Base-by-base conservation (phyloP, 2,888 invertebrate genomes). In the Parapristionchus giblindavisi region DNA sequence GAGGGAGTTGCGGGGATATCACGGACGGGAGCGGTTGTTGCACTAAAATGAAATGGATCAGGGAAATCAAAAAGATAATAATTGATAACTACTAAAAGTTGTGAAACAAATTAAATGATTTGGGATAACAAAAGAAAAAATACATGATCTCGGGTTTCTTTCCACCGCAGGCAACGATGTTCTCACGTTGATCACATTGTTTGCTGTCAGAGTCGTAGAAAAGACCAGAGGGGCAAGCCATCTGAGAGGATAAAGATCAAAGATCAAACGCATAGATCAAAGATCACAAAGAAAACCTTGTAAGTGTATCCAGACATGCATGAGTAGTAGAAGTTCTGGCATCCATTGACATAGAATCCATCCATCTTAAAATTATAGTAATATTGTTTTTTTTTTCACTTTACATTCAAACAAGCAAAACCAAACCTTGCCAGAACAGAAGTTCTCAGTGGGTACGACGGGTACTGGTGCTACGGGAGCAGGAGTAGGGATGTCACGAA, bases 111-210 rank as follows among this genome's bases (percentile, higher is more conserved):
- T 43, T 43, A 43, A 14, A 14, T n/a, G 56, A 6, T 14, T n/a
- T 14, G 11, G 5, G 56, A 54, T 54, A 5, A 6, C 17, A 14
- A 54, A 24, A 24, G 56, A 54, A 54, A 24, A 24, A n/a, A 14
- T 54, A 43, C 8, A 43, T 54, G 60, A 11, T 14, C 11, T 24
- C 48, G 27, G 48, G 27, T 32, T 65, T 14, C 3, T 21, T 24
- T 70, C 79, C 80, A n/a, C 81, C 80, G 54, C 80, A 80, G 0
- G 81, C 79, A 24, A 68, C 61, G 54, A 80, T 56, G n/a, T 70
- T 58, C 21, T 76, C 71, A 27, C 29, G 40, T 21, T 36, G 75
- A 54, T 77, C 78, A 73, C 81, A 81, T 36, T 6, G 8, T 14
- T 54, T 52, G 32, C 38, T 40, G 34, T 54, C 17, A 0, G 72